phyloP scores from a whole-genome alignment of 92 coral and sea anemone genomes.

The Palythoa grandis region DNA sequence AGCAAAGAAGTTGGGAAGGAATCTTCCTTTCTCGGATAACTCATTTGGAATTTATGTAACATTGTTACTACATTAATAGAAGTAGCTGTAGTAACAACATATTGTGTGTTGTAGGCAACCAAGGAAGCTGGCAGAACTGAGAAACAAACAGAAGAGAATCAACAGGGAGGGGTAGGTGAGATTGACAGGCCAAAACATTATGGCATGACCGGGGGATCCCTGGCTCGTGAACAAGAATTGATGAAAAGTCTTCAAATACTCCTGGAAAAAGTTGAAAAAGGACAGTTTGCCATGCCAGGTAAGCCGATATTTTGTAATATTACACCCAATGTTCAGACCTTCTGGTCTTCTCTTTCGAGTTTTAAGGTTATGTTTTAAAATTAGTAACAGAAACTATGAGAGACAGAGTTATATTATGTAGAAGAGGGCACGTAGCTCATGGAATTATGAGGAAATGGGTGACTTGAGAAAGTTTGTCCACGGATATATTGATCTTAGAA shows the following conservation, averaged over 20 bases:
- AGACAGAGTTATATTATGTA: too few relatives aligned
- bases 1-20: too few relatives aligned
- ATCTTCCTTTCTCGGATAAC: too few relatives aligned
- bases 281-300: conserved; percentile 69
- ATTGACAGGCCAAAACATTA: conserved; percentile 48
- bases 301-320: not conserved
- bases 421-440: too few relatives aligned
- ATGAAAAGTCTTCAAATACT: conserved; percentile 89
- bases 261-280: conserved; percentile 88
- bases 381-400: too few relatives aligned
- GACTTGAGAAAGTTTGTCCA: too few relatives aligned
- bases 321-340: not conserved
- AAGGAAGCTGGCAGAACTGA: conserved; percentile 71
- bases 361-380: too few relatives aligned
- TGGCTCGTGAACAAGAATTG: conserved; percentile 88
- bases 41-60: too few relatives aligned
- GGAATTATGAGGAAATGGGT: too few relatives aligned
- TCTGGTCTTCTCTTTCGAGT: not conserved
- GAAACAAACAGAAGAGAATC: conserved; percentile 48
- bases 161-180: conserved; percentile 39
- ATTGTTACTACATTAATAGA: too few relatives aligned
- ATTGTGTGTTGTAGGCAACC: conserved; percentile 59
- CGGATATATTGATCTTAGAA: too few relatives aligned
- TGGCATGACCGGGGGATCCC: conserved; percentile 88
- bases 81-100: not conserved